Conservation (phyloP, 2,888 invertebrate genomes). For the Cantharis lateralis region DNA sequence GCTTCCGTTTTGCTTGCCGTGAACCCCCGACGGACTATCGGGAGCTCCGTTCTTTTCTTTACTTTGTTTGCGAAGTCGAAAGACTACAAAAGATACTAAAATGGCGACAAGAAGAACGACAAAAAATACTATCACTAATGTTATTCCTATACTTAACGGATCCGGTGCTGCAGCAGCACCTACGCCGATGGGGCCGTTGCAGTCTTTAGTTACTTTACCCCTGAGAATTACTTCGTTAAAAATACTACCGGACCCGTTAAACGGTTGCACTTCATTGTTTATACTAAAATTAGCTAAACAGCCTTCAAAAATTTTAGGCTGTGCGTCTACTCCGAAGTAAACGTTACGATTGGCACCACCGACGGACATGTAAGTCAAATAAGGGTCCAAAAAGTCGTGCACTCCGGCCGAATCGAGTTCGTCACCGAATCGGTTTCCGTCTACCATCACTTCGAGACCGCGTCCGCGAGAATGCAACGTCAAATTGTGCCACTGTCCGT, state of each 20-base stretch:
- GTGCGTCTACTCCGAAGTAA: conserved; percentile 59
- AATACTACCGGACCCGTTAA: conserved; percentile 85
- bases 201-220: conserved; percentile 77
- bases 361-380: conserved; percentile 77
- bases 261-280: conserved; percentile 87
- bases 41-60: conserved; percentile 79
- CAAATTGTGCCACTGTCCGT: conserved; percentile 90
- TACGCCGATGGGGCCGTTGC: conserved; percentile 75
- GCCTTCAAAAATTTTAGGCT: conserved; percentile 77
- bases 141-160: conserved; percentile 90
- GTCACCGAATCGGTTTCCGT: conserved; percentile 75
- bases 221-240: conserved; percentile 71
- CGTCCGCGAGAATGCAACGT: conserved; percentile 74
- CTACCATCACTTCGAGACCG: conserved; percentile 73
- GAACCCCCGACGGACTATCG: conserved; percentile 70
- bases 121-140: conserved; percentile 92
- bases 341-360: conserved; percentile 75
- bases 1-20: conserved; percentile 78
- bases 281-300: conserved; percentile 89
- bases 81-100: conserved; percentile 89
- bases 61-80: conserved; percentile 83
- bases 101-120: conserved; percentile 87
- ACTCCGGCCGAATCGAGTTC: conserved; percentile 85
- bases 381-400: conserved; percentile 91
- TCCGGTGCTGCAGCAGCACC: conserved; percentile 80